phyloP scores from a whole-genome alignment of 1,140 invertebrate genomes.

The Papilio helenus region DNA sequence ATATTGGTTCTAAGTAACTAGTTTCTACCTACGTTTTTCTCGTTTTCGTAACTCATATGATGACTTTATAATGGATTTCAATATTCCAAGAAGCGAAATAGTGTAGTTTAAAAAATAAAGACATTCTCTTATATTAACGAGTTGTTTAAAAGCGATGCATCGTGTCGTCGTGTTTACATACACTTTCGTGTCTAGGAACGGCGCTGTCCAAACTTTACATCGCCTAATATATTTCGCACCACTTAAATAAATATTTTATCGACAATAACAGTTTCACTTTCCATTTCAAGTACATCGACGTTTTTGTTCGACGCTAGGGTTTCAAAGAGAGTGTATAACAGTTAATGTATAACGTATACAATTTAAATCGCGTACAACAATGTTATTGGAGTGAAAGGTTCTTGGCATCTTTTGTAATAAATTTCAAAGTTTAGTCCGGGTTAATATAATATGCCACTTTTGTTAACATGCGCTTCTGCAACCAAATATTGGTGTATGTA shows the following conservation, averaged over 20 bases:
- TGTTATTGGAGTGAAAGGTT: slow-evolving; percentile 40
- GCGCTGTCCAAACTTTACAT: slow-evolving; percentile 59
- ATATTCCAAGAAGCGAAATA: background rate
- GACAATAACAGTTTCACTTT: background rate
- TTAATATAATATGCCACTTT: slow-evolving; percentile 68
- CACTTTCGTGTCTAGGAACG: slow-evolving; percentile 41
- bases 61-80: background rate
- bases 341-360: slow-evolving; percentile 31
- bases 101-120: background rate
- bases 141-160: slow-evolving; percentile 18
- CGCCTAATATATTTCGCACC: slow-evolving; percentile 56
- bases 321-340: background rate
- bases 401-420: slow-evolving; percentile 60
- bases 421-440: slow-evolving; percentile 63
- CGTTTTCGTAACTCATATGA: too few relatives aligned
- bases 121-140: slow-evolving; percentile 22
- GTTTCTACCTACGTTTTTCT: background rate
- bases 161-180: slow-evolving; percentile 23
- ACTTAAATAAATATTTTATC: slow-evolving; percentile 4
- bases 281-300: slow-evolving; percentile 40
- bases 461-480: slow-evolving; percentile 58
- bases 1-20: background rate
- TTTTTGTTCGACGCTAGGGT: background rate
- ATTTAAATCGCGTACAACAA: slow-evolving; percentile 13
- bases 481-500: slow-evolving; percentile 45